Evolutionary conservation across 2,113 vertebrate genomes (phyloP).

Genomic region (Pelvicachromis taeniatus): DNA sequence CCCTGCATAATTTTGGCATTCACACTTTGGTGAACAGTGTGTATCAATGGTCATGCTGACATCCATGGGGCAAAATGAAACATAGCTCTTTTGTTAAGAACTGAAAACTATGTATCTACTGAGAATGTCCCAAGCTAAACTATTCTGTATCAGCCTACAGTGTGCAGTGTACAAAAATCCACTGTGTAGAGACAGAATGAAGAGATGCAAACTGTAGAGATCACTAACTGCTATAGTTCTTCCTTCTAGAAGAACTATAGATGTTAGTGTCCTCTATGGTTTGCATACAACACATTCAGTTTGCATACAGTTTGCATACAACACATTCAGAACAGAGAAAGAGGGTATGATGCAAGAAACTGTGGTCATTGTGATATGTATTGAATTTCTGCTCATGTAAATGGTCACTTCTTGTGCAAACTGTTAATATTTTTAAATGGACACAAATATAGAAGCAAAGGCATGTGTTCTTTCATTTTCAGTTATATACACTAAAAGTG

Average conservation of each 20-base stretch:
- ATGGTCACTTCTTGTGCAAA: not conserved
- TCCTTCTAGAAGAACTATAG: not conserved
- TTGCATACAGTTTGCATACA: not conserved
- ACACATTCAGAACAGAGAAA: not conserved
- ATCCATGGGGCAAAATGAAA: not conserved
- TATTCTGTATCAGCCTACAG: not conserved
- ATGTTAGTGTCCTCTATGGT: too few species aligned
- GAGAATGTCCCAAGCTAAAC: not conserved
- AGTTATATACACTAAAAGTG: not conserved
- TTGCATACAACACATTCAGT: too few species aligned
- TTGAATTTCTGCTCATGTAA: not conserved
- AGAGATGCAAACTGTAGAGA: not conserved
- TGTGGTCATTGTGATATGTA: not conserved
- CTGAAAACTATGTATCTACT: not conserved
- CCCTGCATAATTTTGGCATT: not conserved
- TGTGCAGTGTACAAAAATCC: not conserved
- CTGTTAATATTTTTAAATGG: not conserved
- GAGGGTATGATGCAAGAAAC: not conserved
- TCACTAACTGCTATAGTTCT: not conserved
- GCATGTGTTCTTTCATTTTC: not conserved
- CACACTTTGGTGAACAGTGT: not conserved
- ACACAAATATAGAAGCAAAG: not conserved
- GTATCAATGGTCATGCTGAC: not conserved
- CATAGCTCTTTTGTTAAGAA: conserved; percentile 12
- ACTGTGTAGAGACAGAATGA: conserved; percentile 13